Evolutionary conservation across 2,888 invertebrate species (phyloP).

Genomic region (Penaeus monodon): DNA sequence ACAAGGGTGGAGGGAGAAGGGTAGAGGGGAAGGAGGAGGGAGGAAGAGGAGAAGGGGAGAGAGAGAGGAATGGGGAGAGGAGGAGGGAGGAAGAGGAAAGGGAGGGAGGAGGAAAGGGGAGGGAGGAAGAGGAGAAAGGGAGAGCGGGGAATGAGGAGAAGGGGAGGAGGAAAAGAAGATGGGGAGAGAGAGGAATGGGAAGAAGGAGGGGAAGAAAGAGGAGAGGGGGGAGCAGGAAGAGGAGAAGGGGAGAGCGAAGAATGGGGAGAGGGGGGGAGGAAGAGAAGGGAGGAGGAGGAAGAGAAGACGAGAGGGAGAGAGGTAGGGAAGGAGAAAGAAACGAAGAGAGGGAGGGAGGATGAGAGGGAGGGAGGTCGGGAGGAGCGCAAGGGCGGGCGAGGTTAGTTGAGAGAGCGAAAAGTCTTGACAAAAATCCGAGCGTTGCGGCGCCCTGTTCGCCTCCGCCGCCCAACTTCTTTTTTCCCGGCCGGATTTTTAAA

Average conservation of each 20-base stretch:
- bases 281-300: slow-evolving; percentile 61
- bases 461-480: slow-evolving; percentile 6
- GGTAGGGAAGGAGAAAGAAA: slow-evolving; percentile 42
- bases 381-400: slow-evolving; percentile 69
- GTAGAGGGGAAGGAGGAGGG: too few species aligned
- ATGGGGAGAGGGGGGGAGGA: background rate
- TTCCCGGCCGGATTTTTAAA: background rate
- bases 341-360: slow-evolving; percentile 62
- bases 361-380: slow-evolving; percentile 70
- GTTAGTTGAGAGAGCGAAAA: slow-evolving; percentile 68
- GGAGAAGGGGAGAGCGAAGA: background rate
- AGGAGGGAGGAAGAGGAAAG: too few species aligned
- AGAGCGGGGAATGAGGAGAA: background rate
- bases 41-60: too few species aligned
- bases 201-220: background rate
- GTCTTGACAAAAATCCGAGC: slow-evolving; percentile 44
- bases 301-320: slow-evolving; percentile 19
- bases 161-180: background rate
- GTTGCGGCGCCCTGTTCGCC: slow-evolving; percentile 11
- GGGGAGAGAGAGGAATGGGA: background rate
- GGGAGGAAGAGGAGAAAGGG: background rate
- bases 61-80: too few species aligned
- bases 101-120: too few species aligned
- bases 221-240: background rate
- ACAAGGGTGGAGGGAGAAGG: too few species aligned